Conservation (phyloP, 2,113 vertebrate species). For the Psilopsiagon aurifrons region DNA sequence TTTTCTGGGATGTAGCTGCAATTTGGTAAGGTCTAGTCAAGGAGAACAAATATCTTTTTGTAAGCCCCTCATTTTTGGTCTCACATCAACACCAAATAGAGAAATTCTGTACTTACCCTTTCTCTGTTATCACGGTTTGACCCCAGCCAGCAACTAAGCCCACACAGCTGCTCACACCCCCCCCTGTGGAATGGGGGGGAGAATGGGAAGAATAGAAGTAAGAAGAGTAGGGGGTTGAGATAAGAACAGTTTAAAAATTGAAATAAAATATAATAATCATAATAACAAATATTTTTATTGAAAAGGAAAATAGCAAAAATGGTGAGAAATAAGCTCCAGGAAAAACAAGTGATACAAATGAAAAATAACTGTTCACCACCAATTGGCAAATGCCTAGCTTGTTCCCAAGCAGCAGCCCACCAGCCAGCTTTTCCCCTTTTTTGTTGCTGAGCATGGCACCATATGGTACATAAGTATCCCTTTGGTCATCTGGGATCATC, state of each 20-base stretch:
- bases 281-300: background rate
- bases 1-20: background rate
- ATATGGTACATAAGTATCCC: background rate
- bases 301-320: background rate
- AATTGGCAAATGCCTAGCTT: background rate
- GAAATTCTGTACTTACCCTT: background rate
- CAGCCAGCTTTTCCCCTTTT: background rate
- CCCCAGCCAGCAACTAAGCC: background rate
- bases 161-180: background rate
- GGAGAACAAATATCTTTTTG: background rate
- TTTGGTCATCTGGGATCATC: background rate
- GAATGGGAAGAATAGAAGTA: background rate
- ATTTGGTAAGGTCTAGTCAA: background rate
- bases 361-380: background rate
- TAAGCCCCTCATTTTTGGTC: background rate
- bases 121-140: background rate
- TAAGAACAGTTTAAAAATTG: background rate
- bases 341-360: background rate
- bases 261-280: background rate
- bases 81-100: background rate
- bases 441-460: background rate
- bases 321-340: background rate
- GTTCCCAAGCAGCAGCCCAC: background rate
- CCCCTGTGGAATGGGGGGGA: background rate
- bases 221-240: background rate